Evolutionary conservation across 2,888 invertebrate species (phyloP).

Genomic region (Heterodera filipjevi): DNA sequence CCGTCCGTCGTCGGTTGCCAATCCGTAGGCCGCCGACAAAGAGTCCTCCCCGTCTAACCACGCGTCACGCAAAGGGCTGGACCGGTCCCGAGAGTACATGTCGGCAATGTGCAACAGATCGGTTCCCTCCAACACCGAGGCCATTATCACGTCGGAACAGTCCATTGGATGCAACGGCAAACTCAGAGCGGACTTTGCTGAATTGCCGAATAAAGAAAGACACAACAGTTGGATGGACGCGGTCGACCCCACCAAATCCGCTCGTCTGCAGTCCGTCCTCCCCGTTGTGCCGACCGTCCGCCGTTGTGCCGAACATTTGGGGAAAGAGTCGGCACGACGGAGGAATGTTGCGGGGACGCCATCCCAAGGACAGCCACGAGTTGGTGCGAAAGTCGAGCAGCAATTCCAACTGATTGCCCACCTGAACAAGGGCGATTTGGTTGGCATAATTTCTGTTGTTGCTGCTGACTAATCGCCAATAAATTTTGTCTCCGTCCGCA

Average conservation of each 20-base stretch:
- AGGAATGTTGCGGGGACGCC: slow-evolving; percentile 58
- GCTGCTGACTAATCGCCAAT: slow-evolving; percentile 17
- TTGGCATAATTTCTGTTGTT: not conserved
- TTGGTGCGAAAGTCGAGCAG: slow-evolving; percentile 57
- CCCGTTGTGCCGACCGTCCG: not conserved
- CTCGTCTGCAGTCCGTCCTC: slow-evolving; percentile 6
- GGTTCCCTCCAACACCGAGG: slow-evolving; percentile 49
- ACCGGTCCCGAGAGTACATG: slow-evolving; percentile 61
- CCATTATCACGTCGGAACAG: slow-evolving; percentile 59
- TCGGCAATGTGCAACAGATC: slow-evolving; percentile 51
- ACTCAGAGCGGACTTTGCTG: slow-evolving; percentile 53
- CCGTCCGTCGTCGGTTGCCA: slow-evolving; percentile 51
- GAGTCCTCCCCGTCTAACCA: slow-evolving; percentile 62
- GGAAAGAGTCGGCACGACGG: slow-evolving; percentile 61
- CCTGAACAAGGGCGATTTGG: not conserved
- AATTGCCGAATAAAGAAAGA: slow-evolving; percentile 15
- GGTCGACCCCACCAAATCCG: slow-evolving; percentile 24
- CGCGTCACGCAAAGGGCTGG: slow-evolving; percentile 57
- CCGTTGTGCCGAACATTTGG: slow-evolving; percentile 33
- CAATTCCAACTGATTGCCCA: slow-evolving; percentile 55
- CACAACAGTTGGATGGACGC: not conserved
- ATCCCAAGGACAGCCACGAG: slow-evolving; percentile 57
- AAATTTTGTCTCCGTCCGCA: slow-evolving; percentile 7
- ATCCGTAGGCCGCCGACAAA: slow-evolving; percentile 55
- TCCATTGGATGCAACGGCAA: slow-evolving; percentile 62